Evolutionary conservation across 1,140 invertebrate genomes (phyloP).

Genomic region (Neuroterus valhalla): DNA sequence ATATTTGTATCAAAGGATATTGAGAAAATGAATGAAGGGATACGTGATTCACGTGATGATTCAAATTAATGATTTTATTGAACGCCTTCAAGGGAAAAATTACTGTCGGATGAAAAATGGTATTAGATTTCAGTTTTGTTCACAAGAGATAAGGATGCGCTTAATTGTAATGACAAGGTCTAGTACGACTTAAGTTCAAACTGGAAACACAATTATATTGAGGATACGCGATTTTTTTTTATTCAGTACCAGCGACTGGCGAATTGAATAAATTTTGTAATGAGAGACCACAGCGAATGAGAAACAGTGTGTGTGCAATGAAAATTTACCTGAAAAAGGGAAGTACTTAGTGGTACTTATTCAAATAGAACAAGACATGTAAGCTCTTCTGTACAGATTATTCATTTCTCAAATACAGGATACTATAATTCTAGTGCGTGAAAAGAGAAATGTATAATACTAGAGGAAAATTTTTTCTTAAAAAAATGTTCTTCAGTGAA

Average conservation of each 20-base stretch:
- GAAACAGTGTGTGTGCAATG: constrained; percentile 5
- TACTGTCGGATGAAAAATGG: too few species aligned
- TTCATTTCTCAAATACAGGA: background rate
- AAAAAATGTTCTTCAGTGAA: background rate
- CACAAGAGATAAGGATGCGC: background rate
- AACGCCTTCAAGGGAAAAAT: too few species aligned
- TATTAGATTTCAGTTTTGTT: too few species aligned
- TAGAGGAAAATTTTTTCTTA: background rate
- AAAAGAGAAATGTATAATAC: background rate
- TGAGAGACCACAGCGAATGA: background rate
- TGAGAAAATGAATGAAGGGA: too few species aligned
- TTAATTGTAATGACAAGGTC: constrained; percentile 22
- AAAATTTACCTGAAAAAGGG: background rate
- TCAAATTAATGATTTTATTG: too few species aligned
- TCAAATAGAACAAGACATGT: background rate
- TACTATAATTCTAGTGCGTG: background rate
- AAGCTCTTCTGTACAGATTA: constrained; percentile 2
- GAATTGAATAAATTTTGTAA: constrained; percentile 26
- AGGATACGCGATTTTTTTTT: constrained; percentile 28
- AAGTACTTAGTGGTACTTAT: constrained; percentile 39
- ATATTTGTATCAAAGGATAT: too few species aligned
- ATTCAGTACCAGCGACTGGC: constrained; percentile 34
- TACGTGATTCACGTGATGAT: too few species aligned
- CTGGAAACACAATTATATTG: constrained; percentile 42
- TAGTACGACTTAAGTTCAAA: constrained; percentile 50